Conservation (phyloP, 2,797 vertebrate species). For the Platalea minor region DNA sequence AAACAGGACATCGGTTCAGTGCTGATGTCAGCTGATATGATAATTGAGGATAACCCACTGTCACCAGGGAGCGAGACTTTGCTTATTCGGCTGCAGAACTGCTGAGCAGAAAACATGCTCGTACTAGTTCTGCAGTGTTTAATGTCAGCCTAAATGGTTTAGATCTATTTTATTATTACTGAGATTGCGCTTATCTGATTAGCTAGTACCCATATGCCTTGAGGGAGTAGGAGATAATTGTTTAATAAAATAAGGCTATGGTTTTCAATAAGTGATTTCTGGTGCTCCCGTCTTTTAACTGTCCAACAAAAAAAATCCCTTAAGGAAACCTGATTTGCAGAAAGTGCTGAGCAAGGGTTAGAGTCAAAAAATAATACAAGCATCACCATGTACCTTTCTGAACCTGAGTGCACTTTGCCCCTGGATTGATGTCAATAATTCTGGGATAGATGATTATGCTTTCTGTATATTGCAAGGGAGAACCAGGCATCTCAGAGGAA, state of each 20-base stretch:
- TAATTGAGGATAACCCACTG: constrained; percentile 17
- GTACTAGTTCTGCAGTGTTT: background rate
- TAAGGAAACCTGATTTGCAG: background rate
- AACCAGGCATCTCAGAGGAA: background rate
- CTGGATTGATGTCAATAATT: background rate
- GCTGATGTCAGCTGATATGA: constrained; percentile 29
- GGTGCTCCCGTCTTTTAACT: background rate
- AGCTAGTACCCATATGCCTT: background rate
- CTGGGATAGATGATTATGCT: background rate
- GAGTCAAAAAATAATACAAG: background rate
- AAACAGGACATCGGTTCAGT: background rate
- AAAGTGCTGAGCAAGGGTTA: background rate
- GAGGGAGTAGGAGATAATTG: background rate
- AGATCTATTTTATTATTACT: constrained; percentile 9
- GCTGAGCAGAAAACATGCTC: constrained; percentile 32
- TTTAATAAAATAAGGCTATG: constrained; percentile 37
- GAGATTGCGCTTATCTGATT: constrained; percentile 4
- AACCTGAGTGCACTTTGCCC: background rate
- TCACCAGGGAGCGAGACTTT: background rate
- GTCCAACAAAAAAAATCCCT: background rate
- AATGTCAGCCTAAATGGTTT: constrained; percentile 20
- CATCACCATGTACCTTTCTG: background rate
- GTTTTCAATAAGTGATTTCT: constrained; percentile 18
- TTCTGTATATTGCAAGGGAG: background rate
- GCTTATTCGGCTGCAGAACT: constrained; percentile 23